phyloP scores from a whole-genome alignment of 2,797 vertebrate species.

The Halcyon badia region DNA sequence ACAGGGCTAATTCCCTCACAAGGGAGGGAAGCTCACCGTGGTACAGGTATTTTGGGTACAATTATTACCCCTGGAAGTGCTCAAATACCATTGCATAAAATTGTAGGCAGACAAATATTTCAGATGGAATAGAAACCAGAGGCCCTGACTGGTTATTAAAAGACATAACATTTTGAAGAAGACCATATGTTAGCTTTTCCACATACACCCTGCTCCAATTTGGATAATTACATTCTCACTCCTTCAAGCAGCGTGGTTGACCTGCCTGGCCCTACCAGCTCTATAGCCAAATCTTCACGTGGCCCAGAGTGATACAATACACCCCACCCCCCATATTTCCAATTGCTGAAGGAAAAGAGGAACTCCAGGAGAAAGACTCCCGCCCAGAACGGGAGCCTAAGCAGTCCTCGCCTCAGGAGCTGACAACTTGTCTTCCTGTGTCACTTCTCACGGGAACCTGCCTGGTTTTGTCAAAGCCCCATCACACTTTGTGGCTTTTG shows the following conservation, averaged over 20 bases:
- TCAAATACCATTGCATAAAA: constrained; percentile 38
- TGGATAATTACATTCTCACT: constrained; percentile 38
- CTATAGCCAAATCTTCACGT: not conserved
- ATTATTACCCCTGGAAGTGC: not conserved
- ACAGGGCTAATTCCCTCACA: not conserved
- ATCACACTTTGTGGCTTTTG: not conserved
- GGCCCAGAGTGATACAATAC: not conserved
- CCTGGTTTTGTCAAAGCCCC: not conserved
- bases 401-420: not conserved
- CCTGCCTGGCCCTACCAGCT: constrained; percentile 42
- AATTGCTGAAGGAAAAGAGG: not conserved
- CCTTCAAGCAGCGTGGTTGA: constrained; percentile 32
- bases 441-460: not conserved
- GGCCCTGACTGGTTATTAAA: constrained; percentile 39
- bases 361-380: not conserved
- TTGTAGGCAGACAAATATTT: constrained; percentile 36
- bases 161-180: constrained; percentile 2
- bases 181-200: constrained; percentile 36
- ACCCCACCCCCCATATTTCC: not conserved
- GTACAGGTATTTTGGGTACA: not conserved
- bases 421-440: not conserved
- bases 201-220: constrained; percentile 36
- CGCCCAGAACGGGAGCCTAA: rapidly evolving
- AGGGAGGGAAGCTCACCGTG: not conserved
- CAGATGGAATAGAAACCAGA: constrained; percentile 47